Evolutionary conservation across 2,797 vertebrate species (phyloP).

Genomic region (Eulemur rubriventer): DNA sequence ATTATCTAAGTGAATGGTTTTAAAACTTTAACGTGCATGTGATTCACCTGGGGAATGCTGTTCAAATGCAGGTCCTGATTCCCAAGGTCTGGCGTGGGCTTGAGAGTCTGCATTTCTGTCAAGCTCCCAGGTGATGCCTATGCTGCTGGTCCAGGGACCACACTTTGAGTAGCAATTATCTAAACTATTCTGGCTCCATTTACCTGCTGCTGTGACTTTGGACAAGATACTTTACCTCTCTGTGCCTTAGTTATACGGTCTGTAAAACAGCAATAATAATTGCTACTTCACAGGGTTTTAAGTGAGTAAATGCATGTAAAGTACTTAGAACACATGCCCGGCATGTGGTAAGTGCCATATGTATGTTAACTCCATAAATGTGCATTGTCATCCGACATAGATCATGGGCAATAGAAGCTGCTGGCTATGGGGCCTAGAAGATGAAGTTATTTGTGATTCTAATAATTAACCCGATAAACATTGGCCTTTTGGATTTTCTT

Average conservation of each 20-base stretch:
- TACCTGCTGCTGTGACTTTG: not conserved
- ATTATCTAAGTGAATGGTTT: not conserved
- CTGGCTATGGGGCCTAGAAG: not conserved
- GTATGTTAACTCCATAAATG: not conserved
- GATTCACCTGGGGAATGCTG: not conserved
- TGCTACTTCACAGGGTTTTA: not conserved
- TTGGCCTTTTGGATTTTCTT: not conserved
- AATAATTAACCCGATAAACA: not conserved
- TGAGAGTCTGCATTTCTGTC: not conserved
- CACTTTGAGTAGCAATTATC: not conserved
- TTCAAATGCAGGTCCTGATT: not conserved
- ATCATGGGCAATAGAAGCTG: not conserved
- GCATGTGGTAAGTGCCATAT: not conserved
- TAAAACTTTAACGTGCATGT: not conserved
- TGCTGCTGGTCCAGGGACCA: not conserved
- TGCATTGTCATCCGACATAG: not conserved
- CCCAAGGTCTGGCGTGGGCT: not conserved
- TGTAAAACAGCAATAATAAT: not conserved
- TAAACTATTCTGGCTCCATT: not conserved
- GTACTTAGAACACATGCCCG: not conserved
- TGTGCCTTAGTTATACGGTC: not conserved
- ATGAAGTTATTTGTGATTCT: not conserved
- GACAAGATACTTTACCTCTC: not conserved
- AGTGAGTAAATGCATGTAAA: not conserved
- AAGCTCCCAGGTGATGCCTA: not conserved